Evolutionary conservation across 2,888 invertebrate species (phyloP).

Genomic region (Steinernema carpocapsae): DNA sequence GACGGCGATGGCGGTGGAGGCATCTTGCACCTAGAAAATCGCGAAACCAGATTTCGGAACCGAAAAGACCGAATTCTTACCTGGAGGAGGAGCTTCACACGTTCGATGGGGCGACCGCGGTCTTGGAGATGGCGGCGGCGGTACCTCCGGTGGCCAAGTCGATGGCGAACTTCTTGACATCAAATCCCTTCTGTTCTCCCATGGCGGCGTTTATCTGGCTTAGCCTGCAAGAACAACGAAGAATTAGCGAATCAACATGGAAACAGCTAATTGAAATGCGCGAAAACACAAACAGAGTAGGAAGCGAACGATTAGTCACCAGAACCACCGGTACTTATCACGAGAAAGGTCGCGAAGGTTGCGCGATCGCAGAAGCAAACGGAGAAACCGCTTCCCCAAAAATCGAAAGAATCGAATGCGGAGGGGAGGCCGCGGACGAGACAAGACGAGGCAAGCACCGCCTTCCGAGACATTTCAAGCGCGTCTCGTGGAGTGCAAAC

Average conservation of each 20-base stretch:
- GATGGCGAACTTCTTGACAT: conserved; percentile 51
- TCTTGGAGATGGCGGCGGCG: conserved; percentile 86
- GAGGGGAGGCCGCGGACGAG: no score
- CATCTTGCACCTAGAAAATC: conserved; percentile 66
- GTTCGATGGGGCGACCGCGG: conserved; percentile 92
- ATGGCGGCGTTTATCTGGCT: background rate
- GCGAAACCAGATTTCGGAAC: background rate
- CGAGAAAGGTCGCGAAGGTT: no score
- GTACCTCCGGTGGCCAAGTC: conserved; percentile 56
- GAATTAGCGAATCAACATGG: background rate
- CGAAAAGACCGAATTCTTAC: no score
- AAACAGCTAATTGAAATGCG: background rate
- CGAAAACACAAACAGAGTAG: no score
- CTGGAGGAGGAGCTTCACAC: conserved; percentile 89
- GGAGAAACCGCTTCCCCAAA: no score
- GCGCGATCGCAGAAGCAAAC: no score
- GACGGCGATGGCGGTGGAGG: conserved; percentile 60
- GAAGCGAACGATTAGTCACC: no score
- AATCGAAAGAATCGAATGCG: no score
- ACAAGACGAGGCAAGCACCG: no score
- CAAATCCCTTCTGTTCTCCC: conserved; percentile 43
- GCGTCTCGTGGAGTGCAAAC: no score
- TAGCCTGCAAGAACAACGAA: background rate
- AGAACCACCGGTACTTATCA: no score
- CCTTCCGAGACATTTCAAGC: no score